Base-by-base conservation (phyloP, 2,888 invertebrate genomes). In the Papilio elwesi region DNA sequence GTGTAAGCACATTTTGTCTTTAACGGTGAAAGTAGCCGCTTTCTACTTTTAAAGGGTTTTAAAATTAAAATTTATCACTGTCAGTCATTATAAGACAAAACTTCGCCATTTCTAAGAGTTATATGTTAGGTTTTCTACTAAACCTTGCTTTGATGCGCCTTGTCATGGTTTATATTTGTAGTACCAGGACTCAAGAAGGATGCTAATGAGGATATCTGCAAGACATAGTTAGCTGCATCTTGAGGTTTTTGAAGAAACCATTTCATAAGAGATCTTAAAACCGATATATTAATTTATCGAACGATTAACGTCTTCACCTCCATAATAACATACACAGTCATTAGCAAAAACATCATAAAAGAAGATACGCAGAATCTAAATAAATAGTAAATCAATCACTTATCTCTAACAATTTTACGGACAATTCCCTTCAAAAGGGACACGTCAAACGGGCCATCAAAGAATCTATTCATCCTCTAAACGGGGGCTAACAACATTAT, bases 401-500 rank as follows among this genome's bases (percentile, higher is more conserved):
- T 80, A 89, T 90, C 92, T 92, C 89, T 79, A 88, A 79, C 85
- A 85, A 93, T 93, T 93, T 92, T 90, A 93, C 86, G 92, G 87
- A 85, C 90, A 90, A 92, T 92, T 83, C 86, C 81, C 81, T 81
- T 90, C 87, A 92, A 93, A 87, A 84, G 88, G 82, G 79, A 81
- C 87, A 88, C 92, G 93, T 93, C 93, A 93, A 92, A 93, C 85
- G 87, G 82, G 84, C 85, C 84, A 86, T 90, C 88, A 82, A 87
- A 90, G 87, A 78, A 82, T 81, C 78, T 86, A 83, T 89, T 91
- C 90, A 90, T 88, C 83, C 78, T 76, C 79, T 85, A 88, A 91
- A 88, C 88, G 86, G 90, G 86, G 87, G 85, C 90, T 92, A 92
- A 93, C 93, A 93, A 92, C 92, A 91, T 93, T 92, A 93, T 93